Conservation (phyloP, 2,797 vertebrate species). For the Melanotaenia maccullochi region DNA sequence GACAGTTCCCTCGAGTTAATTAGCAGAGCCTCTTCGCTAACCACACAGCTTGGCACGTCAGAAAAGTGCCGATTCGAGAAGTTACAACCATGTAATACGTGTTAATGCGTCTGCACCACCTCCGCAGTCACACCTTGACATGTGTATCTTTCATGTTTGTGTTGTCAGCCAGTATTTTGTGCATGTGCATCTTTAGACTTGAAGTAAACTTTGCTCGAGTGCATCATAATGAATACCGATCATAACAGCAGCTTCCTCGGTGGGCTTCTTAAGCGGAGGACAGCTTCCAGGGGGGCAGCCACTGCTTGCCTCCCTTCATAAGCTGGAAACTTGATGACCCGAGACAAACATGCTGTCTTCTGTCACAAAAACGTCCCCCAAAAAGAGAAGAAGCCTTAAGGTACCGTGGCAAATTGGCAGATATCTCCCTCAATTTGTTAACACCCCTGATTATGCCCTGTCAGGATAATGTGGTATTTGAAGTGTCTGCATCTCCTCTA, state of each 20-base stretch:
- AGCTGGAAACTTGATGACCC: constrained; percentile 51
- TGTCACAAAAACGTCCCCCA: background rate
- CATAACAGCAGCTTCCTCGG: constrained; percentile 1
- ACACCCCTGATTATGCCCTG: constrained; percentile 63
- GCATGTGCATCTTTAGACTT: background rate
- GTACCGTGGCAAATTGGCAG: constrained; percentile 37
- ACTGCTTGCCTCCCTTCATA: constrained; percentile 51
- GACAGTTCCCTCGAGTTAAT: constrained; percentile 29
- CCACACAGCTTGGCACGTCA: background rate
- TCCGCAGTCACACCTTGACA: background rate
- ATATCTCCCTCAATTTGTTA: constrained; percentile 55
- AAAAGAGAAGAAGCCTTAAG: background rate
- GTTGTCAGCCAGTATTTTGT: background rate
- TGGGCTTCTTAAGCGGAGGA: background rate
- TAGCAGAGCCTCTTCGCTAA: background rate
- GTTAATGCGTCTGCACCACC: background rate
- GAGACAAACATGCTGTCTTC: constrained; percentile 18
- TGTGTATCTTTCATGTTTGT: background rate
- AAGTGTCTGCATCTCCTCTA: constrained; percentile 56
- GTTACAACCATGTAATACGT: background rate
- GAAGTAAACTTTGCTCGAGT: constrained; percentile 49
- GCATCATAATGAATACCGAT: constrained; percentile 5
- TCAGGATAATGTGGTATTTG: constrained; percentile 55
- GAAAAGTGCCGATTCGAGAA: constrained; percentile 17
- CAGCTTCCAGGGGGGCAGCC: constrained; percentile 8